phyloP scores from a whole-genome alignment of 2,113 vertebrate genomes.

The Urocynchramus pylzowi region DNA sequence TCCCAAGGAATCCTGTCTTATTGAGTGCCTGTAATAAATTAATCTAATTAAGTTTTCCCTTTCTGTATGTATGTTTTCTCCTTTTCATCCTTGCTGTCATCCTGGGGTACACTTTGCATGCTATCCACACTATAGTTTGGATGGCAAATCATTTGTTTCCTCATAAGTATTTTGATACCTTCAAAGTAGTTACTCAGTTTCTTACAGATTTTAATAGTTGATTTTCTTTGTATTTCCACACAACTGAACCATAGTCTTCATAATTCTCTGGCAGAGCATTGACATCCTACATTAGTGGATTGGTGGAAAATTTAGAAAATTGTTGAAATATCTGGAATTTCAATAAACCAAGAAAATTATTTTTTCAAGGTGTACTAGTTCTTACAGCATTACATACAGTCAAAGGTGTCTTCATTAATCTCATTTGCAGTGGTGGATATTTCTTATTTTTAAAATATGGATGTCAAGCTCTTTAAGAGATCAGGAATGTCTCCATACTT shows the following conservation, averaged over 20 bases:
- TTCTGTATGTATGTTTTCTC: neutral
- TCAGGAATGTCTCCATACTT: neutral
- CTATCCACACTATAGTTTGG: neutral
- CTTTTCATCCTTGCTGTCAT: neutral
- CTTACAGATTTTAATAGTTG: neutral
- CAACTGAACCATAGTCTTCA: neutral
- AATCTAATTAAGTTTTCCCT: neutral
- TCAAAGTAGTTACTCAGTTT: neutral
- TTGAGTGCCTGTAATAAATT: neutral
- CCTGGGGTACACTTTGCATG: neutral
- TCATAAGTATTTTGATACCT: neutral
- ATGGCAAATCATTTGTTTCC: neutral
- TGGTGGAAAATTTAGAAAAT: neutral
- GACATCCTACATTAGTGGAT: neutral
- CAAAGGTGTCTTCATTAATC: neutral
- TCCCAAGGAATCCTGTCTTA: neutral
- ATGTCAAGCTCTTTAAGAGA: neutral
- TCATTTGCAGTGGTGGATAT: neutral
- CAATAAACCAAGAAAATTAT: neutral
- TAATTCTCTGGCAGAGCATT: neutral
- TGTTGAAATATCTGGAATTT: neutral
- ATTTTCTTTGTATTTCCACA: neutral
- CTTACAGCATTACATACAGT: rapidly evolving
- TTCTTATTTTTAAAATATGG: neutral
- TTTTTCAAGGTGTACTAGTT: neutral